A percentile compares a stretch with the other conserved stretches of the same genome.
Evolutionary conservation across 2,113 vertebrate species (phyloP).

Genomic region (Chionomys nivalis): DNA sequence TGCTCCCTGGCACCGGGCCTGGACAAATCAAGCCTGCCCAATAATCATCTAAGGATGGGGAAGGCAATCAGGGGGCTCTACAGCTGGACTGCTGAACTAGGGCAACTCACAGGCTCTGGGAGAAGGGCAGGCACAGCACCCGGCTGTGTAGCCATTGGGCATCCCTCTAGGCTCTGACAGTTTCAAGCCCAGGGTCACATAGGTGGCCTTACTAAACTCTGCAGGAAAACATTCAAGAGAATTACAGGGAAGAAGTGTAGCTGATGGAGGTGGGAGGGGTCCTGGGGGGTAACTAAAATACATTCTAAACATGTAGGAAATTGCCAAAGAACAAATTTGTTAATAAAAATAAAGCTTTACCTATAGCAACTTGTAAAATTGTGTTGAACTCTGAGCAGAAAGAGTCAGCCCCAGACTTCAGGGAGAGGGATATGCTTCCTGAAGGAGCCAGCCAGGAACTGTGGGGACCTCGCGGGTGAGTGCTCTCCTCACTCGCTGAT

Average conservation of each 20-base stretch:
- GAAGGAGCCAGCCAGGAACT: background rate
- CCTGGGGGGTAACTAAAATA: background rate
- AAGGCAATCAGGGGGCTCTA: background rate
- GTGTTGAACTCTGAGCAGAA: background rate
- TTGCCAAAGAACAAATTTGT: background rate
- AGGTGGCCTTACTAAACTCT: background rate
- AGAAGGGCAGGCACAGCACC: background rate
- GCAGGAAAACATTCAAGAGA: background rate
- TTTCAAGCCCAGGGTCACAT: background rate
- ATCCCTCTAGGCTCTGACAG: background rate
- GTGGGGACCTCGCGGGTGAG: rapidly evolving
- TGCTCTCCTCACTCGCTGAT: background rate
- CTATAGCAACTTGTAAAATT: background rate
- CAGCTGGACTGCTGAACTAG: background rate
- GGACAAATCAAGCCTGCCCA: background rate
- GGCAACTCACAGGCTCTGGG: background rate
- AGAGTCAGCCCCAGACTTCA: background rate
- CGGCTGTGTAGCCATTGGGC: background rate
- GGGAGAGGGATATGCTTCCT: background rate
- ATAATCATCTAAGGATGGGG: background rate
- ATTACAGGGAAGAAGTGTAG: background rate
- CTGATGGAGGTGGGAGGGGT: background rate
- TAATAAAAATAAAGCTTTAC: background rate
- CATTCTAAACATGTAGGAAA: background rate
- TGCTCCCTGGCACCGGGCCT: background rate